phyloP scores from a whole-genome alignment of 2,888 invertebrate species.

The Resseliella maxima region DNA sequence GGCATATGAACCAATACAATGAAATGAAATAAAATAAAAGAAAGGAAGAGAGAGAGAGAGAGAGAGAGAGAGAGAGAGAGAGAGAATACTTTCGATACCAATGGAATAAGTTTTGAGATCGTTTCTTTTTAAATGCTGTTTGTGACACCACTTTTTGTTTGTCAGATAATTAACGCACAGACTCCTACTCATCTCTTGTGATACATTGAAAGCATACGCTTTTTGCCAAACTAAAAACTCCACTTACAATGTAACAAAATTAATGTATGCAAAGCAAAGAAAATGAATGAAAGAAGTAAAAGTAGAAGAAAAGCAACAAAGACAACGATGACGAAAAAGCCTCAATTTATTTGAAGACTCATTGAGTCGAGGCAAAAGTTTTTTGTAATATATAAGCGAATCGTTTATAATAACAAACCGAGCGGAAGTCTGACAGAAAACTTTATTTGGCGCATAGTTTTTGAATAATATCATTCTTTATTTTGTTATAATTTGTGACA shows the following conservation, averaged over 20 bases:
- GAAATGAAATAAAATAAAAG: background rate
- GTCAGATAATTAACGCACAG: slow-evolving; percentile 19
- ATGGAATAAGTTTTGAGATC: slow-evolving; percentile 48
- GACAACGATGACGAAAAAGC: background rate
- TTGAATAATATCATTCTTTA: background rate
- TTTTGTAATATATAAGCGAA: background rate
- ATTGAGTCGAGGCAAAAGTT: slow-evolving; percentile 24
- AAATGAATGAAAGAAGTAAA: background rate
- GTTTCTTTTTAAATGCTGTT: slow-evolving; percentile 30
- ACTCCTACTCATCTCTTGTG: background rate
- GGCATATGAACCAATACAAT: background rate
- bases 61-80: background rate
- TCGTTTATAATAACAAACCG: slow-evolving; percentile 36
- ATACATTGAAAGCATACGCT: background rate
- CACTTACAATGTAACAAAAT: slow-evolving; percentile 7
- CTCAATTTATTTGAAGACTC: background rate
- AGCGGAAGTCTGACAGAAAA: slow-evolving; percentile 15
- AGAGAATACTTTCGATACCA: background rate
- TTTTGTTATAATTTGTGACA: background rate
- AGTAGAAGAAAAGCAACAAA: background rate
- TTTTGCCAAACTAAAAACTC: background rate
- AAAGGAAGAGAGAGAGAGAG: background rate
- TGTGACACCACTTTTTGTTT: slow-evolving; percentile 38
- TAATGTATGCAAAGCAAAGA: slow-evolving; percentile 36
- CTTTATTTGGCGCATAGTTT: background rate